These are phyloP conservation scores for Oscheius sp. DNA, from an alignment of 2,888 invertebrate genomes.

Conservation along the genomic window DNA sequence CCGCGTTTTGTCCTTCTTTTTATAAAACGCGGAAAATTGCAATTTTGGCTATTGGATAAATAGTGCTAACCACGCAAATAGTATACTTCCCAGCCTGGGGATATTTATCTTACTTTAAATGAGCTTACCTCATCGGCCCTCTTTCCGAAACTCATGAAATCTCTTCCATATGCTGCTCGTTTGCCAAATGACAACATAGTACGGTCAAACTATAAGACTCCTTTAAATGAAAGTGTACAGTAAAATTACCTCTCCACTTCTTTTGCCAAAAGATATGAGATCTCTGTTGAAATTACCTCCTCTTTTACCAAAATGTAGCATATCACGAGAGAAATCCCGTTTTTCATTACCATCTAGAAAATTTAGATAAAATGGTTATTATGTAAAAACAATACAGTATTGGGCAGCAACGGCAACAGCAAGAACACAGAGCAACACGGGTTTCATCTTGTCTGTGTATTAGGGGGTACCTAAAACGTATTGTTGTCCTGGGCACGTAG, in stretches of 20 bases:
- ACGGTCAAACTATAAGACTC: constrained; percentile 33
- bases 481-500: neutral
- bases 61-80: constrained; percentile 3
- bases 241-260: constrained; percentile 21
- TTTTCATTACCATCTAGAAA: constrained; percentile 16
- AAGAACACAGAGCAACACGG: constrained; percentile 33
- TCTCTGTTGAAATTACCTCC: constrained; percentile 26
- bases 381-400: neutral
- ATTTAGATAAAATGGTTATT: neutral
- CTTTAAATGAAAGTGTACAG: neutral
- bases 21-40: neutral
- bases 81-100: constrained; percentile 1
- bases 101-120: neutral
- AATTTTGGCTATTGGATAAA: neutral
- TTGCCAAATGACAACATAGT: constrained; percentile 59
- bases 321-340: constrained; percentile 37
- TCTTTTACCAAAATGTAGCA: constrained; percentile 39
- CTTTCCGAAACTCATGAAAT: constrained; percentile 48
- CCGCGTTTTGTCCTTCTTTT: constrained; percentile 13
- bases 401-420: constrained; percentile 25
- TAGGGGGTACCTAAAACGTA: neutral
- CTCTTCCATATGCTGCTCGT: constrained; percentile 36
- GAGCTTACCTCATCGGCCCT: constrained; percentile 28
- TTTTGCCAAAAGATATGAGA: constrained; percentile 18
- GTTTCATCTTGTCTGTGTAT: constrained; percentile 16